These are phyloP conservation scores for Lasioglossum lativentre DNA, from an alignment of 2,888 invertebrate genomes.

Conservation along the genomic window DNA sequence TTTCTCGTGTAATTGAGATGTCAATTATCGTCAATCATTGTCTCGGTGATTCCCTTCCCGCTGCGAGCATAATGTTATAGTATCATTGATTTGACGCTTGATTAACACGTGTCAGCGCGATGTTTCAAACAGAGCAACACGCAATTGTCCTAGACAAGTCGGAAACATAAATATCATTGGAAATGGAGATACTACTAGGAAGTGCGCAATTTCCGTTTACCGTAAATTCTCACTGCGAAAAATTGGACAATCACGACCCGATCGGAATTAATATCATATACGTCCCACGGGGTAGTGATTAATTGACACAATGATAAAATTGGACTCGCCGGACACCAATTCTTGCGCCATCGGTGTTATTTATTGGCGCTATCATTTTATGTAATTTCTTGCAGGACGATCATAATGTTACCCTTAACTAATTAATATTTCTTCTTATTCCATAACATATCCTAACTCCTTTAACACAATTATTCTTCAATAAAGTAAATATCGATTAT, in stretches of 20 bases:
- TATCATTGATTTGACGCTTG: not conserved
- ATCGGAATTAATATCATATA: conserved; percentile 35
- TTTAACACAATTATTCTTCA: no score
- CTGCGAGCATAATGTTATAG: not conserved
- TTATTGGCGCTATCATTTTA: not conserved
- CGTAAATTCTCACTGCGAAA: conserved; percentile 40
- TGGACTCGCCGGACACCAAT: not conserved
- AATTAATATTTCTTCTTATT: not conserved
- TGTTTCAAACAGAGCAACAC: not conserved
- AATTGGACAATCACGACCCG: conserved; percentile 20
- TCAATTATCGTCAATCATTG: not conserved
- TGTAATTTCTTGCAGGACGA: not conserved
- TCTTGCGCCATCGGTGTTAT: not conserved
- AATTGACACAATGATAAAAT: conserved; percentile 20
- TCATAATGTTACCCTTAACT: not conserved
- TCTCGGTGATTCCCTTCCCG: not conserved
- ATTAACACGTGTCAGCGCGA: not conserved
- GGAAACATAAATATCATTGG: conserved; percentile 40
- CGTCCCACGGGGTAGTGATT: conserved; percentile 27
- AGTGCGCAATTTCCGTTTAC: conserved; percentile 36
- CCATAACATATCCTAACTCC: no score
- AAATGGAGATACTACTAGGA: conserved; percentile 33
- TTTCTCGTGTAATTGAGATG: not conserved
- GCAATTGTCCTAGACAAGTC: not conserved
- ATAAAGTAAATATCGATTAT: no score